Conservation (phyloP, 2,113 vertebrate species). For the Bufo bufo region DNA sequence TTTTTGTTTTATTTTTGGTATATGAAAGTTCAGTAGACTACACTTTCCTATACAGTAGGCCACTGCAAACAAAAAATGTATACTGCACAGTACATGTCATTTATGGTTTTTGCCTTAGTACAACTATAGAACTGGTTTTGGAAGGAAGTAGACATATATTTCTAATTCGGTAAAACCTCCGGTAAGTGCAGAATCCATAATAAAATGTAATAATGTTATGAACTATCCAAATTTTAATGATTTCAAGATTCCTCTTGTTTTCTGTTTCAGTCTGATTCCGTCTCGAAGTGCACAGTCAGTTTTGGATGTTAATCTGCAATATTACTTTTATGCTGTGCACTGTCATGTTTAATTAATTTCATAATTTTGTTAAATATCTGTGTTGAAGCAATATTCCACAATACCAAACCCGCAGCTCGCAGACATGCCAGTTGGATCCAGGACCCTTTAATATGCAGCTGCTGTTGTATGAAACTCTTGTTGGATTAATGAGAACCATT, state of each 20-base stretch:
- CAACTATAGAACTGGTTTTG: not conserved
- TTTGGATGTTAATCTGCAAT: not conserved
- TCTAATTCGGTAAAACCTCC: not conserved
- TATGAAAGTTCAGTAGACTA: too few species aligned
- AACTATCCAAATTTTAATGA: not conserved
- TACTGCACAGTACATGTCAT: too few species aligned
- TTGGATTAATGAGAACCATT: slow-evolving; percentile 36
- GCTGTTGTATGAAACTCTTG: not conserved
- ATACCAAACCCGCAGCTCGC: not conserved
- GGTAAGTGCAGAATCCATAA: not conserved
- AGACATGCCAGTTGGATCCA: slow-evolving; percentile 39
- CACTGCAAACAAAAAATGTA: too few species aligned
- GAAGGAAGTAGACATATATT: not conserved
- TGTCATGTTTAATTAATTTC: slow-evolving; percentile 36
- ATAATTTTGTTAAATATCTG: slow-evolving; percentile 17
- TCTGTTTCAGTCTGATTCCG: not conserved
- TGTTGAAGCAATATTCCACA: slow-evolving; percentile 19
- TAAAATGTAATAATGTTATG: not conserved
- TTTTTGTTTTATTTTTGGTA: too few species aligned
- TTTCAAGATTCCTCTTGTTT: not conserved
- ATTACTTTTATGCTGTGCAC: not conserved
- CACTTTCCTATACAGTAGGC: too few species aligned
- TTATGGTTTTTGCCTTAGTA: too few species aligned
- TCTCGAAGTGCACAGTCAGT: not conserved
- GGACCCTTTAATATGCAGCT: slow-evolving; percentile 33